Percentiles rank a stretch among this genome's conserved stretches.
Evolutionary conservation across 1,140 invertebrate species (phyloP).

Genomic region (Brachystomella parvula): DNA sequence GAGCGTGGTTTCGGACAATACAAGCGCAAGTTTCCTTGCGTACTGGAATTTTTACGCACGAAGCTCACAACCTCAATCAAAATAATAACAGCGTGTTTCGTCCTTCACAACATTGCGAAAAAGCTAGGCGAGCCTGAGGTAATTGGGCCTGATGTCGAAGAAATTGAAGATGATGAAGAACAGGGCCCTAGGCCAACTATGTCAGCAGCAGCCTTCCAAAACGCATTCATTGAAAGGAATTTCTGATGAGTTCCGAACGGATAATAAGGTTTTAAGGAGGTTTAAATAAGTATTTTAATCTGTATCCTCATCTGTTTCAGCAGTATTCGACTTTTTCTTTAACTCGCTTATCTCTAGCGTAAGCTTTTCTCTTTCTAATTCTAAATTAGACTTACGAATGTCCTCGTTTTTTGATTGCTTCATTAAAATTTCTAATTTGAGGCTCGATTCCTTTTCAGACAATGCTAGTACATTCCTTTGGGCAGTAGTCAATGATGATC

Average conservation of each 20-base stretch:
- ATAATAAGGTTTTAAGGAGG: neutral
- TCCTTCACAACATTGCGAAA: slow-evolving; percentile 13
- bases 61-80: slow-evolving; percentile 7
- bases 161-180: neutral
- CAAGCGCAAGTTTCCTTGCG: slow-evolving; percentile 12
- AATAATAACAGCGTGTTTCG: slow-evolving; percentile 1
- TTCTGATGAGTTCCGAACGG: too few species aligned
- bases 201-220: neutral
- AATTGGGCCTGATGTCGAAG: neutral
- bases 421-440: neutral
- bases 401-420: neutral
- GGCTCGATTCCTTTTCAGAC: neutral
- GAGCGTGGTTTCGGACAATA: neutral
- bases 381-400: neutral
- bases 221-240: neutral
- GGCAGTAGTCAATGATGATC: slow-evolving; percentile 1
- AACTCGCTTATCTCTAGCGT: neutral
- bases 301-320: neutral
- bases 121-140: neutral
- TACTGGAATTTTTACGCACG: slow-evolving; percentile 1
- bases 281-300: neutral
- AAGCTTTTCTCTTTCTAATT: neutral
- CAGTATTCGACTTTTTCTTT: neutral
- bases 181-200: neutral
- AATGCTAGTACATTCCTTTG: neutral